These are phyloP conservation scores for Plestiodon gilberti DNA, from an alignment of 2,113 vertebrate species.

Conservation along the genomic window DNA sequence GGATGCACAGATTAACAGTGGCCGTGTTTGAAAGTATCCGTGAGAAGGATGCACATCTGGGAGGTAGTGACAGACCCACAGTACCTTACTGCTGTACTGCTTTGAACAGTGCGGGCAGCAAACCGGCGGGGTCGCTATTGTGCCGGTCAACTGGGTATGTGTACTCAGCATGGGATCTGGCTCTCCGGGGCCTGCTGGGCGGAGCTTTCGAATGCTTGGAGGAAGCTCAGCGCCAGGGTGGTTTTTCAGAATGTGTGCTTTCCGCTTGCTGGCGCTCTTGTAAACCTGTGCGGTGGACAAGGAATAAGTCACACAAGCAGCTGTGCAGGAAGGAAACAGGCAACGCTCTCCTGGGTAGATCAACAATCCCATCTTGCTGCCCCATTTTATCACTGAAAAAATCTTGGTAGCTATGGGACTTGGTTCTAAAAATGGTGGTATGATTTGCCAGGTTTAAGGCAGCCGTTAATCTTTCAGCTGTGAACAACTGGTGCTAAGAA, in stretches of 20 bases:
- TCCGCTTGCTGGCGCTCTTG: constrained; percentile 97
- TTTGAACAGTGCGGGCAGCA: constrained; percentile 98
- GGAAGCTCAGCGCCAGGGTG: constrained; percentile 95
- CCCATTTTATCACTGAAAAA: too few relatives aligned
- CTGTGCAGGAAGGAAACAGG: background rate
- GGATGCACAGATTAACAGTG: background rate
- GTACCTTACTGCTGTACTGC: constrained; percentile 98
- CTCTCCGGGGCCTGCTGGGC: constrained; percentile 92
- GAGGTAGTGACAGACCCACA: background rate
- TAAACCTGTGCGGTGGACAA: constrained; percentile 84
- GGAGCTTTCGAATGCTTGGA: constrained; percentile 95
- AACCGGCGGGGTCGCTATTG: constrained; percentile 93
- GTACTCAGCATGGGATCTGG: constrained; percentile 98
- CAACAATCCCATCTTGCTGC: too few relatives aligned
- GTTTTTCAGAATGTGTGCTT: constrained; percentile 98
- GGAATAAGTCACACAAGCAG: background rate
- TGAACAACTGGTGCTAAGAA: too few relatives aligned
- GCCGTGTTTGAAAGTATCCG: rapidly evolving
- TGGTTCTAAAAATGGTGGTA: too few relatives aligned
- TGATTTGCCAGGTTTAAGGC: too few relatives aligned
- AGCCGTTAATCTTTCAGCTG: too few relatives aligned
- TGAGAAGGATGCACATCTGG: background rate
- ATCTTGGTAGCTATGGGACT: too few relatives aligned
- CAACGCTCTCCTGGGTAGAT: background rate
- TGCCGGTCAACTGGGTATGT: constrained; percentile 96